Conservation (phyloP, 2,888 invertebrate genomes). For the Platycheirus albimanus region DNA sequence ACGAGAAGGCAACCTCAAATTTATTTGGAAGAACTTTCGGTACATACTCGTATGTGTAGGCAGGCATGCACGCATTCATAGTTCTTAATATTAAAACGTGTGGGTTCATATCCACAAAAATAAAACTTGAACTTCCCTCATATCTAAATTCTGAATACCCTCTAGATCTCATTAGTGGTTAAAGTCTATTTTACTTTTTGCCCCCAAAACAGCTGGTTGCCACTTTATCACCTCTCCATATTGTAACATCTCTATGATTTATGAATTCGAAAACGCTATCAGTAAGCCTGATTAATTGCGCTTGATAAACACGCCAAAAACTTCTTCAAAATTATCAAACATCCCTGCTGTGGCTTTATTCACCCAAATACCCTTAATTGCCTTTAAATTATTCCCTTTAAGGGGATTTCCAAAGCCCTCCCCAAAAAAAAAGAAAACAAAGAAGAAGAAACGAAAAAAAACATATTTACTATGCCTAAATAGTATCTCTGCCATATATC, state of each 20-base stretch:
- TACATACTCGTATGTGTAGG: too few relatives aligned
- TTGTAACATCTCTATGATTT: slow-evolving; percentile 39
- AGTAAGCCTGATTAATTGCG: slow-evolving; percentile 48
- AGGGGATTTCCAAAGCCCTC: background rate
- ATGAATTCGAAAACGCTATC: slow-evolving; percentile 26
- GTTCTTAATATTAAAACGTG: too few relatives aligned
- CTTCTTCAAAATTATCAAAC: slow-evolving; percentile 54
- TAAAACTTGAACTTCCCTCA: too few relatives aligned
- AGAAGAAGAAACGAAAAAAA: too few relatives aligned
- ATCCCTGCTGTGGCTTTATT: slow-evolving; percentile 21
- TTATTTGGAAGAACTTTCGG: too few relatives aligned
- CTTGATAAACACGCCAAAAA: slow-evolving; percentile 42
- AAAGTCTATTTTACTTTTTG: background rate
- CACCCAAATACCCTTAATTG: slow-evolving; percentile 45
- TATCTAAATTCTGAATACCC: too few relatives aligned
- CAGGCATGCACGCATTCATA: too few relatives aligned
- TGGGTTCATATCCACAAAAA: too few relatives aligned
- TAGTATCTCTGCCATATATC: slow-evolving; percentile 46
- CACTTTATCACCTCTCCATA: slow-evolving; percentile 15
- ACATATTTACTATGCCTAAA: slow-evolving; percentile 35
- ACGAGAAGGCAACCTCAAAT: too few relatives aligned
- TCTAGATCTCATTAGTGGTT: too few relatives aligned
- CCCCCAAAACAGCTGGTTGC: slow-evolving; percentile 3
- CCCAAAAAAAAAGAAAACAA: slow-evolving; percentile 19
- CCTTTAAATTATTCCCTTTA: slow-evolving; percentile 49